Base-by-base conservation (phyloP, 2,888 invertebrate genomes). In the Eupithecia pulchellata region DNA sequence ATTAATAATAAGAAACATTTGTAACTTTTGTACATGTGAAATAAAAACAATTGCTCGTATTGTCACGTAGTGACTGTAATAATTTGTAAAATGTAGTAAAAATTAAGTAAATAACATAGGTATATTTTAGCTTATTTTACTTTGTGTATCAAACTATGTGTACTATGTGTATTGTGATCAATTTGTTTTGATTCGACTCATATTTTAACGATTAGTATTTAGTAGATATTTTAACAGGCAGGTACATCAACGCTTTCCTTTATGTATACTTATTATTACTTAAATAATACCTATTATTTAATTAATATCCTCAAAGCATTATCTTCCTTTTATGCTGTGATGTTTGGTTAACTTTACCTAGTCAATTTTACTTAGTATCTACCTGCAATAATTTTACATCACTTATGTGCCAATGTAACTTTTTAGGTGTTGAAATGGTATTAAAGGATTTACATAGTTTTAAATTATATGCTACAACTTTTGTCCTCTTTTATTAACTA, bases 371-470 rank as follows among this genome's bases (percentile, higher is more conserved):
- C 71, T 72, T 30, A 57, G 65, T 67, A 68, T 42, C 14, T 39
- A 57, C 57, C 57, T 57, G 29, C 8, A 55, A 61, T 14, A 47
- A 47, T 62, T 62, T 34, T 65, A 60, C 60, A 55, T 52, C 42
- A 72, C 61, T 69, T 42, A 36, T 66, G 76, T 77, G 77, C 77
- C 76, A 77, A 77, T 76, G 65, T 71, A 68, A 36, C 34, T 66
- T 58, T 61, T 67, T 17, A 42, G 64, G 61, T 20, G 4, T 63
- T 68, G 27, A 63, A 60, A 20, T 32, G 13, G 32, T 61, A 57
- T 29, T 57, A 13, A 27, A 25, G 52, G 20, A 52, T 52, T 52
- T 52, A n/a, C n/a, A n/a, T n/a, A 13, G 25, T 52, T 52, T 4
- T 11, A 52, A n/a, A 25, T 25, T 52, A 52, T 25, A 52, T 11